Base-by-base conservation (phyloP, 2,113 vertebrate species). In the Seriola rivoliana region DNA sequence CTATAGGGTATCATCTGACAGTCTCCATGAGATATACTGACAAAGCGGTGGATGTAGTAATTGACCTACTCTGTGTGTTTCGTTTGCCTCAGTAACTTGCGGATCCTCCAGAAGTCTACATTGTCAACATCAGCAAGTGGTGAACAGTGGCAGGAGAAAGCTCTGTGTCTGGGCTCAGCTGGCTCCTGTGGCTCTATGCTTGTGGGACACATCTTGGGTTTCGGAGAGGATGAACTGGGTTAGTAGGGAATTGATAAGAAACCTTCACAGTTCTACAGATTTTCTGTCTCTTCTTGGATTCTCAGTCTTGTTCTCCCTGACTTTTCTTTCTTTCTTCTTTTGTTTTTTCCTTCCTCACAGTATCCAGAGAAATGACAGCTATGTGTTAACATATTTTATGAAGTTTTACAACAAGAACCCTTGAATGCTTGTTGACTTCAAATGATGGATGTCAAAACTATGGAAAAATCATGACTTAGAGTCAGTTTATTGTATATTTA, bases 171-270 rank as follows among this genome's bases (percentile, higher is more conserved):
- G 44, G 97, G 97, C 84, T 96, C 95, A 12, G 89, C 95, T 40
- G 94, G 95, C 19, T 96, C 96, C 23, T 99, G 98, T 85, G 95
- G 96, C 92, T 97, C 96, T 48, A 95, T 94, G 74, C 95, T 99
- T 72, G 93, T 96, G 16, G 98, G 98, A 78, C 97, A 99, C 85
- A 94, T 99, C 88, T 90, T 98, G 93, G 98, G 98, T 93, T 99
- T 99, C 83, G 98, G 98, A 90, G 98, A 99, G 94, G 98, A 99
- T 80, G 98, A 99, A 95, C 91, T 96, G 91, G 98, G 98, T 99
- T 91, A 93, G 94, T 94, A 70, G n/a, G 7, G 48, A 38, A 62
- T 21, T 16, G 32, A 75, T 58, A 69, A 57, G 21, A 77, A 71
- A 67, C 4, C 13, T 25, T 32, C 46, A 19, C n/a, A 11, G 42